Percentiles rank a stretch among this genome's conserved stretches.
Evolutionary conservation across 2,888 invertebrate species (phyloP).

Genomic region (Troglohyphantes excavatus): DNA sequence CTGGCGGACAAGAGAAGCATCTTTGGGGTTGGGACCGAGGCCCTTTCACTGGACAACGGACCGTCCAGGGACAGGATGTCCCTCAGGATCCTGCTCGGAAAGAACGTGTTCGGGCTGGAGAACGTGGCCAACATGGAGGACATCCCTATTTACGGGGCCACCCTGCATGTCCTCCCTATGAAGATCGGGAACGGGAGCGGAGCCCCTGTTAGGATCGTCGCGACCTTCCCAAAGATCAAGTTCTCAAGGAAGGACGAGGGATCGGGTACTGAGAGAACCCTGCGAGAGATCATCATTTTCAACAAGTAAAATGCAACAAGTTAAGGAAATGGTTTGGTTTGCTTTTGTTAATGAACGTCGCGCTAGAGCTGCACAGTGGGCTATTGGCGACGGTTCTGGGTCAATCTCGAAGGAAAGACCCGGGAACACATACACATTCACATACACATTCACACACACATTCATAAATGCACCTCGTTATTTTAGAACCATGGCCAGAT

Average conservation of each 20-base stretch:
- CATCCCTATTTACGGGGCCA: slow-evolving; percentile 81
- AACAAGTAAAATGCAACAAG: slow-evolving; percentile 2
- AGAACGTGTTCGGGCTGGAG: slow-evolving; percentile 85
- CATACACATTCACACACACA: no score
- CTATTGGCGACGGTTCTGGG: no score
- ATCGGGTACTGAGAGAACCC: slow-evolving; percentile 4
- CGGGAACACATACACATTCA: no score
- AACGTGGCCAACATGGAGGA: slow-evolving; percentile 85
- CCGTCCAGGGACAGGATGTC: slow-evolving; percentile 83
- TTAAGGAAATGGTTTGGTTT: no score
- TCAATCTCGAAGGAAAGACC: no score
- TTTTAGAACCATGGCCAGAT: no score
- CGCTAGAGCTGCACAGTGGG: no score
- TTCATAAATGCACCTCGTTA: no score
- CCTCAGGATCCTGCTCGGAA: slow-evolving; percentile 84
- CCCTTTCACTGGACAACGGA: slow-evolving; percentile 86
- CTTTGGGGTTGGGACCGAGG: slow-evolving; percentile 87
- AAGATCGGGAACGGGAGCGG: slow-evolving; percentile 86
- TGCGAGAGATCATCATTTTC: slow-evolving; percentile 53
- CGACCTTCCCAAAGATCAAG: slow-evolving; percentile 52
- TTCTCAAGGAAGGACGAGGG: not conserved
- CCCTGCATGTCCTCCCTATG: slow-evolving; percentile 85
- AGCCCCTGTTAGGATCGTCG: slow-evolving; percentile 86
- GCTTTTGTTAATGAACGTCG: no score
- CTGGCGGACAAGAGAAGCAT: slow-evolving; percentile 85